These are phyloP conservation scores for Etheostoma spectabile DNA, from an alignment of 2,113 vertebrate species.

Conservation along the genomic window DNA sequence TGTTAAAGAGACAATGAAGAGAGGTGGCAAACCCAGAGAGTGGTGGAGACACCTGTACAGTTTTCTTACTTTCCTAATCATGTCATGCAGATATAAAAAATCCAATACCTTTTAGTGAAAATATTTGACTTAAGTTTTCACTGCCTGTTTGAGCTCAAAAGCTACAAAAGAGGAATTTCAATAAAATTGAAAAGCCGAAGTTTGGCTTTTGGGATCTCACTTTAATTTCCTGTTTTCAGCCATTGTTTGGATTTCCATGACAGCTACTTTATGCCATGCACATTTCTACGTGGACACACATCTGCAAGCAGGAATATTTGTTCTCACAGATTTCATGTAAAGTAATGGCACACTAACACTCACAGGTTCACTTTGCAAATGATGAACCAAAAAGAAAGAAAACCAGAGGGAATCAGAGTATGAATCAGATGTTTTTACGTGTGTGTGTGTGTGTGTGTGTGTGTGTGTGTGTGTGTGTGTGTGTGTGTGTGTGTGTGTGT, in stretches of 20 bases:
- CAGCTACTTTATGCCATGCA: neutral
- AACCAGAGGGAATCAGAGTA: neutral
- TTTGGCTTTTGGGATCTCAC: constrained; percentile 6
- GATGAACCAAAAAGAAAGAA: neutral
- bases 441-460: neutral
- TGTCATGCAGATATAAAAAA: neutral
- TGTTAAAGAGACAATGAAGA: neutral
- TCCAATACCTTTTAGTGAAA: neutral
- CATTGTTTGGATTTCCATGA: constrained; percentile 3
- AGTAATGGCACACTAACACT: neutral
- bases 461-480: neutral
- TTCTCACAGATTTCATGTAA: neutral
- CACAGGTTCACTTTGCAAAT: neutral
- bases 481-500: neutral
- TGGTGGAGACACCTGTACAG: constrained; percentile 4
- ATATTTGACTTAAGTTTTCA: neutral
- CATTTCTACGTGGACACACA: constrained; percentile 9
- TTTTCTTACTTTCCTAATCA: neutral
- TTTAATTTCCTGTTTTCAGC: constrained; percentile 29
- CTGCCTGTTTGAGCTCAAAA: neutral
- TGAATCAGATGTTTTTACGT: neutral
- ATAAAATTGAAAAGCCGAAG: neutral
- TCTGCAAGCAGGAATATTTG: neutral
- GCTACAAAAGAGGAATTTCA: neutral
- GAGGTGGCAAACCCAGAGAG: neutral